Conservation (phyloP, 2,113 vertebrate genomes). For the Dipodomys merriami region DNA sequence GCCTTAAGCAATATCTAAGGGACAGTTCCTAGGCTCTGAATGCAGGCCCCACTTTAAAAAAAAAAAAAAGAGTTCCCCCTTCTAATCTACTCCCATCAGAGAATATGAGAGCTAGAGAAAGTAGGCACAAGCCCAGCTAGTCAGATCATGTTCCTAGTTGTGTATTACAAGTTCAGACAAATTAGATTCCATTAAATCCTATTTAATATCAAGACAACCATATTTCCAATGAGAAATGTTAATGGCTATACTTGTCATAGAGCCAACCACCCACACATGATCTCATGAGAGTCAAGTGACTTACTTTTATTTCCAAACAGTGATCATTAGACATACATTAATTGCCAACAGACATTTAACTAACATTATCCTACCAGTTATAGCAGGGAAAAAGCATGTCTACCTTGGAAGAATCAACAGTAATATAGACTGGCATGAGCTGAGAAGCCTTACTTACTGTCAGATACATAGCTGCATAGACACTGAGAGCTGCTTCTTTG, state of each 20-base stretch:
- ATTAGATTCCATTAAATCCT: slow-evolving; percentile 28
- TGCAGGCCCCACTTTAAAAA: too few species aligned
- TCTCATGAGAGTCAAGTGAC: slow-evolving; percentile 44
- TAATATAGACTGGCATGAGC: not conserved
- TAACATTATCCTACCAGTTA: not conserved
- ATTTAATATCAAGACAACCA: slow-evolving; percentile 38
- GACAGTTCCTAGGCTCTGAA: too few species aligned
- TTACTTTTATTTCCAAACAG: slow-evolving; percentile 55
- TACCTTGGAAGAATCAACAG: not conserved
- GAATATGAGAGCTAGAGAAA: not conserved
- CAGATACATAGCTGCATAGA: slow-evolving; percentile 96
- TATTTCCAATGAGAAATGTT: slow-evolving; percentile 33
- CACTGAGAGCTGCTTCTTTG: slow-evolving; percentile 97
- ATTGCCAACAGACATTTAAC: too few species aligned
- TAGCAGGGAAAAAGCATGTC: not conserved
- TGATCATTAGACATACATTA: slow-evolving; percentile 46
- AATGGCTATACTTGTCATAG: slow-evolving; percentile 29
- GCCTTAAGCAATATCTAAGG: too few species aligned
- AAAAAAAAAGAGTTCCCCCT: not conserved
- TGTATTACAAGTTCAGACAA: not conserved
- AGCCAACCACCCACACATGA: slow-evolving; percentile 8
- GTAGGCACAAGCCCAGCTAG: not conserved
- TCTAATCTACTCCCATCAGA: too few species aligned
- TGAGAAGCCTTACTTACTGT: slow-evolving; percentile 90
- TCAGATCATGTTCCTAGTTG: not conserved